Conservation (phyloP, 2,888 invertebrate genomes). For the Cheilosia soror region DNA sequence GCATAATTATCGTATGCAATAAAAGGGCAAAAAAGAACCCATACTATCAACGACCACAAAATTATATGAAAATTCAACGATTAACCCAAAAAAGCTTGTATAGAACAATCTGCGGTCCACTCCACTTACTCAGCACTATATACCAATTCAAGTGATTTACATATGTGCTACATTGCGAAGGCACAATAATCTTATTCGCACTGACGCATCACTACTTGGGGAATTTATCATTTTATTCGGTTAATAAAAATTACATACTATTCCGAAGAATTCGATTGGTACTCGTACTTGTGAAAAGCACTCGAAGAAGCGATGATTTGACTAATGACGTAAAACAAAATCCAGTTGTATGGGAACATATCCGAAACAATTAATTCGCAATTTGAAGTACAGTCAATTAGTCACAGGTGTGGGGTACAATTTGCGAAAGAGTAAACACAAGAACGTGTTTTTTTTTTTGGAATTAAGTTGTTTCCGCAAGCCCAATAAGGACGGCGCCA, state of each 20-base stretch:
- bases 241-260: slow-evolving; percentile 5
- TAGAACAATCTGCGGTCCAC: background rate
- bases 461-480: background rate
- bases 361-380: slow-evolving; percentile 23
- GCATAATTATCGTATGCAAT: no score
- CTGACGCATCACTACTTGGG: slow-evolving; percentile 34
- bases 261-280: background rate
- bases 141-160: background rate
- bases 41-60: background rate
- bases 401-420: slow-evolving; percentile 11
- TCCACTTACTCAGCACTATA: background rate
- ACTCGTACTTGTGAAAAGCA: background rate
- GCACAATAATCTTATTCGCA: background rate
- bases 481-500: background rate
- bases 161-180: background rate
- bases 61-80: background rate
- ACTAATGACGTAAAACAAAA: slow-evolving; percentile 29
- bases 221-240: slow-evolving; percentile 10
- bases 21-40: background rate
- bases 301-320: slow-evolving; percentile 19
- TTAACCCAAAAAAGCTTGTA: background rate
- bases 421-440: background rate
- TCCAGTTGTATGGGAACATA: background rate
- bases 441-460: background rate
- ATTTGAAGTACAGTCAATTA: slow-evolving; percentile 21